Evolutionary conservation across 2,113 vertebrate species (phyloP).

Genomic region (Cyanoramphus novaezelandiae): DNA sequence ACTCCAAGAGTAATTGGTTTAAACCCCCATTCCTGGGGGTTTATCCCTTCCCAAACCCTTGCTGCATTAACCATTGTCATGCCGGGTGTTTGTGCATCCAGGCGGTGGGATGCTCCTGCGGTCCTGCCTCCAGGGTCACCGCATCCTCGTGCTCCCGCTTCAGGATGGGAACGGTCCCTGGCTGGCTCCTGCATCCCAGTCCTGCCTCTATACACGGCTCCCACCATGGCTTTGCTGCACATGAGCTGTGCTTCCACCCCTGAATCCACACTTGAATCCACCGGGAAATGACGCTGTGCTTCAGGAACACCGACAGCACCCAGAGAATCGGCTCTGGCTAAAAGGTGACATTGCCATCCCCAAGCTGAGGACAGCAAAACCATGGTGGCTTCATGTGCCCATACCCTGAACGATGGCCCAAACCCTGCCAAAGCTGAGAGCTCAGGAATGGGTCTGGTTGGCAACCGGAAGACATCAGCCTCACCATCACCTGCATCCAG

Average conservation of each 20-base stretch:
- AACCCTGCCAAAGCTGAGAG: not conserved
- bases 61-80: fast-evolving
- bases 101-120: fast-evolving
- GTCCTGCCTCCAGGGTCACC: not conserved
- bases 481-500: fast-evolving
- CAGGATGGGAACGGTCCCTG: fast-evolving
- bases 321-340: fast-evolving
- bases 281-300: fast-evolving
- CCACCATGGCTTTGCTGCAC: fast-evolving
- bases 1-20: not conserved
- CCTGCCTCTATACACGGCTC: not conserved
- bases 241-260: fast-evolving
- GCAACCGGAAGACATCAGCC: not conserved
- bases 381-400: fast-evolving
- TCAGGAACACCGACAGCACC: not conserved
- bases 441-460: fast-evolving
- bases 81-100: not conserved
- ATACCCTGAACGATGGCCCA: fast-evolving
- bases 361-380: not conserved
- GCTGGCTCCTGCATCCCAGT: fast-evolving
- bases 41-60: not conserved
- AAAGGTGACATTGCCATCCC: not conserved
- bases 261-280: not conserved
- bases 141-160: fast-evolving
- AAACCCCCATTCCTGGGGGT: not conserved